Conservation (phyloP, 2,797 vertebrate species). For the Urocyon cinereoargenteus region DNA sequence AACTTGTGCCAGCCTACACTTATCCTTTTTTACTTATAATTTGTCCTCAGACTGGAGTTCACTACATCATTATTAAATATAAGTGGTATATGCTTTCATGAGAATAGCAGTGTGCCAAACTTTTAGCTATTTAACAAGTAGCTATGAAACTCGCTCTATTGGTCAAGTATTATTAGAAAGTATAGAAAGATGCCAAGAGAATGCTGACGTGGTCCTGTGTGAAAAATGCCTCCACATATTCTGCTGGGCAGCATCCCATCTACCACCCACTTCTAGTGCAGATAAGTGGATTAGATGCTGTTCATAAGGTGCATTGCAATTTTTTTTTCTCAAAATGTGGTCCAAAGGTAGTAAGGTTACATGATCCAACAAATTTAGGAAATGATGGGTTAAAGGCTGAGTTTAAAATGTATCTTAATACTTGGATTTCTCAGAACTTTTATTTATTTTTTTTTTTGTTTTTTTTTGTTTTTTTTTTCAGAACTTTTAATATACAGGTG, state of each 20-base stretch:
- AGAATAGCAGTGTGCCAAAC: not conserved
- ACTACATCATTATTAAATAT: not conserved
- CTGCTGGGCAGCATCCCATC: not conserved
- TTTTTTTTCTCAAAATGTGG: constrained; percentile 7
- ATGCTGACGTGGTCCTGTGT: not conserved
- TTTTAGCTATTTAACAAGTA: constrained; percentile 30
- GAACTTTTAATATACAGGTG: not conserved
- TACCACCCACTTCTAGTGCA: not conserved
- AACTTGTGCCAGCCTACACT: not conserved
- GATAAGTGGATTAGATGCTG: not conserved
- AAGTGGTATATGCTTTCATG: not conserved
- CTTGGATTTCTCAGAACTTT: not conserved
- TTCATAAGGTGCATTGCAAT: not conserved
- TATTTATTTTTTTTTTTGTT: too few species aligned
- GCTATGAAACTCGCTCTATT: not conserved
- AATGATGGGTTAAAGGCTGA: not conserved
- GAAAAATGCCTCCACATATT: not conserved
- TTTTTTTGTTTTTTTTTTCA: too few species aligned
- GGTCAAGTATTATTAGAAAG: not conserved
- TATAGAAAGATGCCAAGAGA: not conserved
- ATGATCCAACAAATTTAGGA: not conserved
- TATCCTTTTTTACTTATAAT: not conserved
- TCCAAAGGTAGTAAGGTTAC: not conserved
- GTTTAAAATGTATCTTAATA: not conserved
- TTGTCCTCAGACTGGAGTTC: not conserved